Evolutionary conservation across 2,113 vertebrate species (phyloP).

Genomic region (Monarcha castaneiventris): DNA sequence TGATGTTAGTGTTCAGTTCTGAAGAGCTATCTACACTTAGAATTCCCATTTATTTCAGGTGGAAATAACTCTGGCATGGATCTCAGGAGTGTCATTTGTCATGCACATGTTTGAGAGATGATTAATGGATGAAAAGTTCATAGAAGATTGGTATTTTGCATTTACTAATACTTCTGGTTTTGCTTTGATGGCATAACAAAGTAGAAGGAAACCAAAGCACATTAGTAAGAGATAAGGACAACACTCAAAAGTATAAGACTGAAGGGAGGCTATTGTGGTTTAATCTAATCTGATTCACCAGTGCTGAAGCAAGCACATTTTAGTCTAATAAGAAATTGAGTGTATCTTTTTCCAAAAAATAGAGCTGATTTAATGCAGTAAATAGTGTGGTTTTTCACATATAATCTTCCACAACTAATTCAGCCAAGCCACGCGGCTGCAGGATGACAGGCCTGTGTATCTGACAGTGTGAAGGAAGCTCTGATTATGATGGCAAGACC

Average conservation of each 20-base stretch:
- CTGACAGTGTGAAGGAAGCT: neutral
- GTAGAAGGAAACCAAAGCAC: neutral
- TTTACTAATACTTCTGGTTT: neutral
- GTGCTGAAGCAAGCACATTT: neutral
- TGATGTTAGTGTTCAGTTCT: neutral
- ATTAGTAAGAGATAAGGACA: neutral
- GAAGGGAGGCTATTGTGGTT: neutral
- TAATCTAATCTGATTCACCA: neutral
- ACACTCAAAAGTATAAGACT: neutral
- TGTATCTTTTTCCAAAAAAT: neutral
- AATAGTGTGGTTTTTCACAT: neutral
- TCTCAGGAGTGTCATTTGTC: neutral
- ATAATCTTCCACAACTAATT: neutral
- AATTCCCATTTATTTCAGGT: neutral
- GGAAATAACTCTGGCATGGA: neutral
- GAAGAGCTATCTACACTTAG: neutral
- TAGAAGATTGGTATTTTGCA: neutral
- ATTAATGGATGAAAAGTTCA: neutral
- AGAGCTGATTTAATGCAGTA: neutral
- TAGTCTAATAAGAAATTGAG: neutral
- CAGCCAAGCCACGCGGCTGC: neutral
- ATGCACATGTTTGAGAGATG: neutral
- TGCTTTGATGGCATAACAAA: neutral
- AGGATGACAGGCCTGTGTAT: neutral
- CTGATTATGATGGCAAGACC: neutral